A percentile compares a stretch with the other conserved stretches of the same genome.
Evolutionary conservation across 2,888 invertebrate species (phyloP).

Genomic region (Cerastis rubricosa): DNA sequence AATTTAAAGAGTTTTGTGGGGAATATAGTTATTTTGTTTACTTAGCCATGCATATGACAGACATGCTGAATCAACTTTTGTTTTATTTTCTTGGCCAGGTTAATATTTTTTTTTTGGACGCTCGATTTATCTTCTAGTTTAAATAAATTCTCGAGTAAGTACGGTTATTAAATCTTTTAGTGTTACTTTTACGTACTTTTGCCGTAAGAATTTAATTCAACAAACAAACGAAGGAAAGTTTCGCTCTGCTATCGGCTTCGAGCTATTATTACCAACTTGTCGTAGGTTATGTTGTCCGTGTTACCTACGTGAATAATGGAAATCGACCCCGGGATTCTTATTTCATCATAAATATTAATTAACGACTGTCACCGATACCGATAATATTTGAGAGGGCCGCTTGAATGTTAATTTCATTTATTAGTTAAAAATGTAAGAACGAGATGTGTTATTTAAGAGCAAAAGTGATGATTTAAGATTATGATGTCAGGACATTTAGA

Average conservation of each 20-base stretch:
- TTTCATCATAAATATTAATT: constrained; percentile 52
- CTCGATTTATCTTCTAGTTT: neutral
- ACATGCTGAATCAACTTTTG: neutral
- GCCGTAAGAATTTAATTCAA: constrained; percentile 8
- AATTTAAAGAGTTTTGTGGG: constrained; percentile 6
- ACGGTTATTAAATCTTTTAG: neutral
- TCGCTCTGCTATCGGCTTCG: constrained; percentile 17
- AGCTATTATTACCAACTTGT: constrained; percentile 40
- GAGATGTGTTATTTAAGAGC: neutral
- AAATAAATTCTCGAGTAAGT: neutral
- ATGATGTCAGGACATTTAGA: neutral
- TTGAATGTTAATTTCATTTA: constrained; percentile 18
- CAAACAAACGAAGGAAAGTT: constrained; percentile 21
- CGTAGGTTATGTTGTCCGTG: constrained; percentile 47
- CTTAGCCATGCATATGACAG: neutral
- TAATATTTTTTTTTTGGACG: too few species aligned
- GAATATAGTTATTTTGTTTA: constrained; percentile 18
- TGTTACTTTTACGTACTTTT: neutral
- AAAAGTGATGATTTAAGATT: constrained; percentile 12
- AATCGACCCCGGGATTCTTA: constrained; percentile 34
- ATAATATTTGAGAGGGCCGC: constrained; percentile 10
- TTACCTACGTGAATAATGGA: constrained; percentile 35
- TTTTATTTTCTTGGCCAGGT: constrained; percentile 3
- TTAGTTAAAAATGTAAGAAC: neutral
- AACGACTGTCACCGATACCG: constrained; percentile 19